A percentile compares a stretch with the other conserved stretches of the same genome.
Evolutionary conservation across 1,140 invertebrate species (phyloP).

Genomic region (Phthorimaea operculella): DNA sequence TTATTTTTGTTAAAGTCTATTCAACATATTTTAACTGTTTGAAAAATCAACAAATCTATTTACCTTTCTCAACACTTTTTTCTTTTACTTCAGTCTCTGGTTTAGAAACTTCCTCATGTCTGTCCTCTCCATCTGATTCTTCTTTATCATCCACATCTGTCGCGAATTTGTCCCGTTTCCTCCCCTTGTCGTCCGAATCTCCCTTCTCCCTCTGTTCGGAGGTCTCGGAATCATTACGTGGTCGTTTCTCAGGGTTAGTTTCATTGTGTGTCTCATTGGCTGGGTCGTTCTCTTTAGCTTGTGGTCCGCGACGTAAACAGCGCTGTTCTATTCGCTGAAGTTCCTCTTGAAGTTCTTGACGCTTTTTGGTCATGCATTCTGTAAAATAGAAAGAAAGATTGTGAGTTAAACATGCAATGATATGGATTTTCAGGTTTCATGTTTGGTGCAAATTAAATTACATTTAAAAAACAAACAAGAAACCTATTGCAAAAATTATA

Average conservation of each 20-base stretch:
- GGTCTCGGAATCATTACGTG: not conserved
- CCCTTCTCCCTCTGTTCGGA: not conserved
- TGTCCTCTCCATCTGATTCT: conserved; percentile 45
- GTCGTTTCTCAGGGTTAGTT: not conserved
- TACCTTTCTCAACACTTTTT: conserved; percentile 13
- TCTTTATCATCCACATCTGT: conserved; percentile 43
- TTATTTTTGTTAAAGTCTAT: no score
- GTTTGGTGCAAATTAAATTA: no score
- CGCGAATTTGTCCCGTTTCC: conserved; percentile 51
- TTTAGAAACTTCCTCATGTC: conserved; percentile 20
- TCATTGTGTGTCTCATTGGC: conserved; percentile 11
- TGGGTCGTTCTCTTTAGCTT: conserved; percentile 39
- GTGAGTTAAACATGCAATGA: not conserved
- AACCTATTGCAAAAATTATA: not conserved
- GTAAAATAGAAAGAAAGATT: conserved; percentile 6
- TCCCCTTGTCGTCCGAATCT: conserved; percentile 22
- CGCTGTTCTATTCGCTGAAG: conserved; percentile 53
- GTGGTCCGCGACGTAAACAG: conserved; percentile 37
- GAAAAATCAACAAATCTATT: not conserved
- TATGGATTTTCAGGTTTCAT: not conserved
- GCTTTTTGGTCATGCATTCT: conserved; percentile 64
- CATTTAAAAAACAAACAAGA: not conserved
- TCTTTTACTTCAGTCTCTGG: conserved; percentile 10
- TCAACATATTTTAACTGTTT: no score
- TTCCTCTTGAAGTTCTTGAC: conserved; percentile 49